Percentiles rank a stretch among this genome's conserved stretches.
Conservation (phyloP, 2,113 vertebrate species). For the Petrocephalus microphthalmus region DNA sequence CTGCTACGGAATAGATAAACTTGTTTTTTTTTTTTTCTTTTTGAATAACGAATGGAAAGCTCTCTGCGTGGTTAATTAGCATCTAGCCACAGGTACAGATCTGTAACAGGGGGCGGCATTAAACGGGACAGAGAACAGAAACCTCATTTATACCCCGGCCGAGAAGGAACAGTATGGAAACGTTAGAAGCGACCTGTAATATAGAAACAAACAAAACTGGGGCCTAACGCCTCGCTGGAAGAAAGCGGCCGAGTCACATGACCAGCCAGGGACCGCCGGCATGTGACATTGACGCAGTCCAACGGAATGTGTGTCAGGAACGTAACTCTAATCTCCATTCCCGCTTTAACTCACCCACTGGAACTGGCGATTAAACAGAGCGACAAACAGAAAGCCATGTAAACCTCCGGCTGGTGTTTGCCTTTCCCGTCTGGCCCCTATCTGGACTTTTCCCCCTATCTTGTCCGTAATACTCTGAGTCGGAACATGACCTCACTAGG, state of each 20-base stretch:
- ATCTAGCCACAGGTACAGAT: constrained; percentile 25
- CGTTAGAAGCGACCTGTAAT: constrained; percentile 56
- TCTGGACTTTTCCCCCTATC: constrained; percentile 16
- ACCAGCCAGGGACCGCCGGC: neutral
- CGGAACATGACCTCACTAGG: constrained; percentile 21
- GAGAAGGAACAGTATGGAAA: constrained; percentile 57
- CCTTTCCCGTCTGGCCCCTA: constrained; percentile 4
- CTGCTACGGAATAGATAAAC: neutral
- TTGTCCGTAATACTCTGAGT: constrained; percentile 12
- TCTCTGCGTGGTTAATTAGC: constrained; percentile 2
- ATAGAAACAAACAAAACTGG: constrained; percentile 42
- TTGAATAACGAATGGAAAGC: constrained; percentile 9
- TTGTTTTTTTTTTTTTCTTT: neutral
- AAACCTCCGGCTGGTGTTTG: neutral
- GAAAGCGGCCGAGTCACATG: neutral
- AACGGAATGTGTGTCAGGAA: neutral
- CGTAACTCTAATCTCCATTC: neutral
- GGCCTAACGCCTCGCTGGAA: constrained; percentile 37
- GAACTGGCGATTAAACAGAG: too few species aligned
- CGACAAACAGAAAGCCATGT: too few species aligned
- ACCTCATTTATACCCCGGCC: constrained; percentile 42
- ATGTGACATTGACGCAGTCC: neutral
- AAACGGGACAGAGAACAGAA: constrained; percentile 37
- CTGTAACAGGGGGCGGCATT: constrained; percentile 10
- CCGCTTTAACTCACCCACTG: neutral